Evolutionary conservation across 2,797 vertebrate species (phyloP).

Genomic region (Taenioides sp.): DNA sequence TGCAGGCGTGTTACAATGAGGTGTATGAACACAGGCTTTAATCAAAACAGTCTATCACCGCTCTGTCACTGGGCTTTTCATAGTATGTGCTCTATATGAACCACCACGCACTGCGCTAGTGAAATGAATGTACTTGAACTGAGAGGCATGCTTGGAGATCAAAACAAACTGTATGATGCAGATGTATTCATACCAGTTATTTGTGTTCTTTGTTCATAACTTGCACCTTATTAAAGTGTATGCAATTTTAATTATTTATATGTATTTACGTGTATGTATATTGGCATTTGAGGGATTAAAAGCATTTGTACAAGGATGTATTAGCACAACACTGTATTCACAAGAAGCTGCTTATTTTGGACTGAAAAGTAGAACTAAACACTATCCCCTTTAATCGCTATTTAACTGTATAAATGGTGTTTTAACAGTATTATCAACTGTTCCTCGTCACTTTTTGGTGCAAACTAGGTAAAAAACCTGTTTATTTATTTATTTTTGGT

Average conservation of each 20-base stretch:
- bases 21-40: slow-evolving; percentile 47
- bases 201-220: neutral
- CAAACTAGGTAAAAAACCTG: too few relatives aligned
- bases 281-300: neutral
- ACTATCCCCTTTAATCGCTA: too few relatives aligned
- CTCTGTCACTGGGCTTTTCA: slow-evolving; percentile 40
- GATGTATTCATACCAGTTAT: neutral
- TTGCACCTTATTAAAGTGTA: neutral
- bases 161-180: neutral
- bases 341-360: too few relatives aligned
- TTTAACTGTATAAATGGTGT: too few relatives aligned
- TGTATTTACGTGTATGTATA: neutral
- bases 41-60: slow-evolving; percentile 65
- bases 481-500: too few relatives aligned
- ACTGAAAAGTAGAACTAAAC: too few relatives aligned
- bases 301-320: neutral
- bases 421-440: too few relatives aligned
- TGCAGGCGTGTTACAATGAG: slow-evolving; percentile 34
- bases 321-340: neutral
- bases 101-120: neutral
- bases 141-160: slow-evolving; percentile 8
- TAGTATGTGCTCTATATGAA: slow-evolving; percentile 27
- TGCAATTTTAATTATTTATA: neutral
- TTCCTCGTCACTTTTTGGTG: too few relatives aligned
- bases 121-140: slow-evolving; percentile 22